Conservation (phyloP, 2,797 vertebrate species). For the Brachymystax lenok region DNA sequence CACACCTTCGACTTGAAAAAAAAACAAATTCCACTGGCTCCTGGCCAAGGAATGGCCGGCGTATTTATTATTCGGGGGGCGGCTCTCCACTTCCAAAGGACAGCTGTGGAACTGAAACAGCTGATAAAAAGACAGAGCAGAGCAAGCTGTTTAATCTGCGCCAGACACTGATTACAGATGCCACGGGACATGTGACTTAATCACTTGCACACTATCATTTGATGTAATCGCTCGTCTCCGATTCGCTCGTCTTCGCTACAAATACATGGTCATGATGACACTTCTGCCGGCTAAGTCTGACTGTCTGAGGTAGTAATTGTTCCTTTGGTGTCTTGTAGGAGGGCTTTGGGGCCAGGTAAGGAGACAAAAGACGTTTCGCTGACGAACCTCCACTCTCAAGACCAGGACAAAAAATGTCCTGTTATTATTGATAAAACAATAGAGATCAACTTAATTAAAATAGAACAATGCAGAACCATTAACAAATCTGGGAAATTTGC, state of each 20-base stretch:
- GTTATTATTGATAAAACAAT: not conserved
- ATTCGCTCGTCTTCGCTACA: conserved; percentile 42
- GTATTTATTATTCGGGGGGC: conserved; percentile 75
- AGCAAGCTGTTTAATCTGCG: conserved; percentile 77
- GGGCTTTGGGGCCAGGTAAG: conserved; percentile 20
- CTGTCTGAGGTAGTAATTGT: conserved; percentile 42
- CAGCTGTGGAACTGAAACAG: conserved; percentile 81
- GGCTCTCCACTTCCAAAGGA: conserved; percentile 68
- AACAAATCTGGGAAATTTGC: not conserved
- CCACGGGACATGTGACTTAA: conserved; percentile 74
- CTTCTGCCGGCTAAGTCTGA: conserved; percentile 66
- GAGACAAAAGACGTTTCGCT: not conserved
- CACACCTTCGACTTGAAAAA: conserved; percentile 19
- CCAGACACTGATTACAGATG: conserved; percentile 84
- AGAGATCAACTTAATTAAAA: not conserved
- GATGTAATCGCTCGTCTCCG: conserved; percentile 71
- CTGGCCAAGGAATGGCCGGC: conserved; percentile 69
- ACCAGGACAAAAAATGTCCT: not conserved
- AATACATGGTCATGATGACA: conserved; percentile 66
- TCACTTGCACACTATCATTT: conserved; percentile 77
- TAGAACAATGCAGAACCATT: not conserved
- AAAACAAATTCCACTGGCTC: conserved; percentile 67
- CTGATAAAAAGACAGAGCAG: conserved; percentile 77
- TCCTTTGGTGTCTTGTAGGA: conserved; percentile 47
- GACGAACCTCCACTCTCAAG: not conserved